phyloP scores from a whole-genome alignment of 2,797 vertebrate genomes.

The Chelonia mydas region DNA sequence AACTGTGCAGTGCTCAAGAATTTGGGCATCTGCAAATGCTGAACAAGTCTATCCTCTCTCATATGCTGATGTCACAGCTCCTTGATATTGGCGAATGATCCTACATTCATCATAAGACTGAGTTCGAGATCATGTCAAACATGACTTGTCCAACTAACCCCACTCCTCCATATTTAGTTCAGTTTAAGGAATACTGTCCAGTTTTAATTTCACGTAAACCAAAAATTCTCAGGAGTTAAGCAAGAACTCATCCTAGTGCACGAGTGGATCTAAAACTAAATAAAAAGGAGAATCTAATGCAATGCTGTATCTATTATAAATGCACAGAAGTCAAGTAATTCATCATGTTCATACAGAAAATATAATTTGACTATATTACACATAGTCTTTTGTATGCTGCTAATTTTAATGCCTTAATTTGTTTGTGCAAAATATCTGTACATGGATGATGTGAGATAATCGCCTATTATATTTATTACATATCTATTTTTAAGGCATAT shows the following conservation, averaged over 20 bases:
- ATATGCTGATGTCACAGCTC: neutral
- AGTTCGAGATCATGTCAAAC: slow-evolving; percentile 5
- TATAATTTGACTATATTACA: neutral
- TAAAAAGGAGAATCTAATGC: neutral
- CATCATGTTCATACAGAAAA: neutral
- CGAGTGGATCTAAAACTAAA: neutral
- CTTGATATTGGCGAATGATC: neutral
- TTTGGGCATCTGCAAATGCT: slow-evolving; percentile 28
- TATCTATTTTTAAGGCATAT: neutral
- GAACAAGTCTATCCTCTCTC: slow-evolving; percentile 40
- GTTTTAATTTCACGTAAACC: neutral
- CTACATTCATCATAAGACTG: neutral
- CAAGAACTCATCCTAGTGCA: slow-evolving; percentile 5
- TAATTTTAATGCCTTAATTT: neutral
- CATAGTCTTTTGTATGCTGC: neutral
- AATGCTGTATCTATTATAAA: neutral
- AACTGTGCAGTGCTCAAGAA: slow-evolving; percentile 22
- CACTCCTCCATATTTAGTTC: neutral
- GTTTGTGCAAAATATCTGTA: neutral
- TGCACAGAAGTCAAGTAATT: neutral
- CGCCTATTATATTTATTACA: neutral
- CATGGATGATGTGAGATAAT: neutral
- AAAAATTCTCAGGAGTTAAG: slow-evolving; percentile 39
- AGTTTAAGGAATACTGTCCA: slow-evolving; percentile 11
- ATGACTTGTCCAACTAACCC: neutral